Base-by-base conservation (phyloP, 2,888 invertebrate genomes). In the Nemotelus nigrinus region DNA sequence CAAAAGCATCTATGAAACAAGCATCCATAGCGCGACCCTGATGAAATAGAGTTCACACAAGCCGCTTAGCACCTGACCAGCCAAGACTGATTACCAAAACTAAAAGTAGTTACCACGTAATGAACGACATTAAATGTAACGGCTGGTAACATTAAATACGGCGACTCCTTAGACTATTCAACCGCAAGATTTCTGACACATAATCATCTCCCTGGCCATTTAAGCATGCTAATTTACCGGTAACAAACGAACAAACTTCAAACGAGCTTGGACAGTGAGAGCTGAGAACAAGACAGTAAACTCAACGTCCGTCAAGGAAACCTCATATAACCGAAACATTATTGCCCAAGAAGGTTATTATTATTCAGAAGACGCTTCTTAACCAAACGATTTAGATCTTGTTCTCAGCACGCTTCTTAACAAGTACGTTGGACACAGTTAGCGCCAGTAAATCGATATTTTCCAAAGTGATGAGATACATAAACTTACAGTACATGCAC, bases 101-200 rank as follows among this genome's bases (percentile, higher is more conserved):
- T 65, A 45, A 44, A 65, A 65, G 63, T 43, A 63, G 63, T 63
- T 63, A 63, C 43, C 63, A 50, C 48, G 5, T 68, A 68, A 68
- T 55, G 53, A 43, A 43, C 41, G 70, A 43, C 70, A 70, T 70
- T 70, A 70, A 70, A 55, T 10, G 43, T 70, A 70, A 70, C 70
- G 70, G 70, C 70, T 41, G 7, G 65, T 45, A 45, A 65, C 39
- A n/a, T 5, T 45, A 45, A 65, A 65, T 65, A 7, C 7, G 25
- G 39, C 10, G 53, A 39, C 4, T 10, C 47, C 65, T 45, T 4
- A 65, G 47, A 65, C 25, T 47, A 65, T n/a, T 63, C 39, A 41
- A 65, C 65, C 44, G 44, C 65, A 65, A 47, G 6, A 58, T 65
- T 47, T 65, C 10, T 45, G 65, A 47, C n/a, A 47, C 10, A 65